Conservation (phyloP, 2,113 vertebrate species). For the Paradisaea rubra region DNA sequence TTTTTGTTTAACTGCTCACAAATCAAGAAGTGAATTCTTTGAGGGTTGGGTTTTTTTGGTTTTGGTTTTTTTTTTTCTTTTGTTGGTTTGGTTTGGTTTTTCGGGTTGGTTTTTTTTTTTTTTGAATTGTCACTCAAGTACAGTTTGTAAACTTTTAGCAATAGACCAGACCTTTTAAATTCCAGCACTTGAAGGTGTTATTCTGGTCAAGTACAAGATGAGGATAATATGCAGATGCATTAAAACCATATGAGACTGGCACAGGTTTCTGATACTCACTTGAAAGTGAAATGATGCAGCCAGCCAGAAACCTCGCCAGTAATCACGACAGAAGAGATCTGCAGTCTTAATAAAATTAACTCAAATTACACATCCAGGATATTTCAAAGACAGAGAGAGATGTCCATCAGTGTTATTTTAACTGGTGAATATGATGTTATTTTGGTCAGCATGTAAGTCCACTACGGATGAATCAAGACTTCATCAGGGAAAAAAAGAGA, state of each 20-base stretch:
- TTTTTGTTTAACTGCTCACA: not conserved
- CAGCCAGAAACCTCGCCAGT: not conserved
- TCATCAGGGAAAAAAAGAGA: conserved; percentile 1
- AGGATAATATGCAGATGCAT: not conserved
- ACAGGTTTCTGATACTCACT: not conserved
- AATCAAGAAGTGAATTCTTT: not conserved
- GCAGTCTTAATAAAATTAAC: not conserved
- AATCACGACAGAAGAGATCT: not conserved
- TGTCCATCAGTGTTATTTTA: not conserved
- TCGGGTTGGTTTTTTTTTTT: not conserved
- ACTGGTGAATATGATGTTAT: not conserved
- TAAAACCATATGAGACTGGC: not conserved
- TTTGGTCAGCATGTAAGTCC: not conserved
- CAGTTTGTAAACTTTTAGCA: not conserved
- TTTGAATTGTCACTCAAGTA: not conserved
- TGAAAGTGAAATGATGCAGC: not conserved
- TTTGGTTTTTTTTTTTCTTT: not conserved
- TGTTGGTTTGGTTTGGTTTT: not conserved
- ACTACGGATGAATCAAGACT: conserved; percentile 6
- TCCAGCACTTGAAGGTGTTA: not conserved
- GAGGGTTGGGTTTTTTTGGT: not conserved
- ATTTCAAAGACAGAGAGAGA: not conserved
- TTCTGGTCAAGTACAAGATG: not conserved
- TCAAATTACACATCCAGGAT: not conserved
- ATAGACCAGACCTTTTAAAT: not conserved